Base-by-base conservation (phyloP, 64 coral and sea anemone genomes). In the Orbicella faveolata region DNA sequence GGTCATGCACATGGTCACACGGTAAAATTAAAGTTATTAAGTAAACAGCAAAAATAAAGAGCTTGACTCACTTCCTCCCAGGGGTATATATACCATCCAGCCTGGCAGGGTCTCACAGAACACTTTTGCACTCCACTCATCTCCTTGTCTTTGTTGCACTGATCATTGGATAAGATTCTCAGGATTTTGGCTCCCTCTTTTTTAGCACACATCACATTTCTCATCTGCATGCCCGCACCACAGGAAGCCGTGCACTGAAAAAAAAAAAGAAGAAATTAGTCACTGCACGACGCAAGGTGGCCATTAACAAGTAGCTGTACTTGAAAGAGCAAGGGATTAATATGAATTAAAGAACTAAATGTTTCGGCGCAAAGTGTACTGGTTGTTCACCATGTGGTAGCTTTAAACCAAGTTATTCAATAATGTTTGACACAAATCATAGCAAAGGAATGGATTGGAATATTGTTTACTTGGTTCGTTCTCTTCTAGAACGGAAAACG, bases 211-310 rank as follows among this genome's bases (percentile, higher is more conserved):
- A 91, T 52, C 9, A 96, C 95, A 64, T 90, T 96, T 63, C 95
- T 88, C 89, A 93, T 96, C 72, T 96, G 91, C 84, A 88, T 91
- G 0, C 95, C 95, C 14, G 61, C 62, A 21, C 95, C 95, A 88
- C 95, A 96, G 17, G 83, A 66, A 17, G 83, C 83, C 0, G 95
- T 93, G 81, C 95, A 96, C 95, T 96, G 69, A 9, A 77, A 37
- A 88, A 26, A 17, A 35, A 84, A 15, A 78, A 21, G 30, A 25
- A 21, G 19, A 25, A 20, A 21, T 23, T 5, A 48, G 44, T 6
- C 44, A 48, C 44, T 48, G 5, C 44, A 30, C 30, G 30, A 30
- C 30, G 30, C 30, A 30, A 53, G 10, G 10, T 53, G 52, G 52
- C 52, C 10, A 53, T 53, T 53, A 10, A 53, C 4, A 53, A 53